phyloP scores from a whole-genome alignment of 1,140 invertebrate genomes.

The Andricus grossulariae region DNA sequence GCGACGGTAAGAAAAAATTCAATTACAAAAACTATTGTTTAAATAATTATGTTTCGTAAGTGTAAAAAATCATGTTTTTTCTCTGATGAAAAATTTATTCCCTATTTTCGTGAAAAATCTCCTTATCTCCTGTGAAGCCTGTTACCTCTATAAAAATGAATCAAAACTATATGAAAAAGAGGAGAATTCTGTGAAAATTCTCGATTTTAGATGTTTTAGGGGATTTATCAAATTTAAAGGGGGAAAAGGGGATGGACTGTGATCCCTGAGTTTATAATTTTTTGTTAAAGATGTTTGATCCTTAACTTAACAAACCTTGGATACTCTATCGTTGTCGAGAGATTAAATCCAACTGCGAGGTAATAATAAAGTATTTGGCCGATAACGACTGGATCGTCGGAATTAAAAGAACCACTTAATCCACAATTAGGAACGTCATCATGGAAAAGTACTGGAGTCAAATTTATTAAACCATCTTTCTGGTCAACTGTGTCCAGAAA shows the following conservation, averaged over 20 bases:
- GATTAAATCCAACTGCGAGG: constrained; percentile 61
- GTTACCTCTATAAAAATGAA: no score
- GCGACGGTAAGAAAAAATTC: no score
- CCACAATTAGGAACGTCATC: constrained; percentile 55
- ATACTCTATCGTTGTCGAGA: constrained; percentile 68
- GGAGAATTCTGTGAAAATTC: no score
- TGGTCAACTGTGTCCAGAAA: constrained; percentile 59
- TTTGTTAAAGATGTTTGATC: constrained; percentile 29
- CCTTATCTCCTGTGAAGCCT: no score
- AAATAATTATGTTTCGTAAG: no score
- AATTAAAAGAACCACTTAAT: constrained; percentile 63
- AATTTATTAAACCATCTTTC: constrained; percentile 57
- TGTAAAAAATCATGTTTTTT: no score
- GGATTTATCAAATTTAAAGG: no score
- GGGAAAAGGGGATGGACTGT: no score
- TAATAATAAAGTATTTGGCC: constrained; percentile 69
- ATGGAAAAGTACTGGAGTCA: constrained; percentile 66
- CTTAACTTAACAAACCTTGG: constrained; percentile 60
- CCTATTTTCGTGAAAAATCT: no score
- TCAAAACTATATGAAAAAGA: no score
- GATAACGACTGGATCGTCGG: constrained; percentile 64
- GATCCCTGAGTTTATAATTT: constrained; percentile 21
- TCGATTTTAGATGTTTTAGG: neutral
- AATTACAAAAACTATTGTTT: no score
- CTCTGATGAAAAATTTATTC: no score